Base-by-base conservation (phyloP, 2,113 vertebrate genomes). In the Cnemophilus loriae region DNA sequence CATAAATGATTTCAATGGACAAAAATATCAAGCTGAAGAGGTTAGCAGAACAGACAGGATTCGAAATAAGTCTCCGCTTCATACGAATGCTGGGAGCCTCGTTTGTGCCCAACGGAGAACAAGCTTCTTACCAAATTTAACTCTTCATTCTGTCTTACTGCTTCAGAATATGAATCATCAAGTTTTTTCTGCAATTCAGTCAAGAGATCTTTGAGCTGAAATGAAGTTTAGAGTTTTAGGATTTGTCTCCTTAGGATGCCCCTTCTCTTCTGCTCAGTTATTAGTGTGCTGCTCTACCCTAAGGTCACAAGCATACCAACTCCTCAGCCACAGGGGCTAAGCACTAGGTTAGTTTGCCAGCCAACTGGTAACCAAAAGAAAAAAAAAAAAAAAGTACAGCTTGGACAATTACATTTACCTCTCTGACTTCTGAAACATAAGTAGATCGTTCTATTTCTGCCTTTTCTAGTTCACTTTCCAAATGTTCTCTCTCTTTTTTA, bases 121-220 rank as follows among this genome's bases (percentile, higher is more conserved):
- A 84, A 96, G 95, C 97, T 96, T 98, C 99, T 99, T 99, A 99
- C 99, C 99, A 99, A 99, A 98, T 98, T 99, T 98, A 99, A 99
- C 98, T 99, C 99, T 98, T 99, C 99, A 99, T 99, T 99, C 98
- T 99, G 99, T 97, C 99, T 99, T 98, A 99, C 98, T 98, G 99
- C 99, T 98, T 99, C 99, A 98, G 99, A 99, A 98, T 99, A 99
- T 97, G 99, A 99, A 98, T 99, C 99, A 98, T 99, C 99, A 97
- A 99, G 99, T 98, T 99, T 99, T 99, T 98, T 99, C 98, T 99
- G 99, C 98, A 99, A 99, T 97, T 99, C 99, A 98, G 99, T 99
- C 99, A 99, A 99, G 97, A 99, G 99, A 99, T 99, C 99, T 99
- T 99, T 99, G 98, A 99, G 99, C 99, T 99, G 99, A 98, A 99